Percentiles rank a stretch among this genome's conserved stretches.
phyloP scores from a whole-genome alignment of 2,888 invertebrate species.

The Toxonevra muliebris region DNA sequence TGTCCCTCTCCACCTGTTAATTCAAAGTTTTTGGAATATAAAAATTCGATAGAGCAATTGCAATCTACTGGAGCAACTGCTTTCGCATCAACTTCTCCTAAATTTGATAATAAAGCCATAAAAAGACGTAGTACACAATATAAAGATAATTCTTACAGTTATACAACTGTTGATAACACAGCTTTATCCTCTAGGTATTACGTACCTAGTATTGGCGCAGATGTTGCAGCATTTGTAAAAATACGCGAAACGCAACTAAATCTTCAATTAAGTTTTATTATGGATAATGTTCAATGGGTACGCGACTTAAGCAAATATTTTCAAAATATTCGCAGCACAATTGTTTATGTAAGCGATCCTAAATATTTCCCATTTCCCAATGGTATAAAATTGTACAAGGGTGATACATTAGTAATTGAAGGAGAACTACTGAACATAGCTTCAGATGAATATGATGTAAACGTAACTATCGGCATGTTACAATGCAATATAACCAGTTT shows the following conservation, averaged over 20 bases:
- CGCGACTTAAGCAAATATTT: conserved; percentile 88
- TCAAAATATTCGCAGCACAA: conserved; percentile 80
- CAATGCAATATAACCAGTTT: conserved; percentile 95
- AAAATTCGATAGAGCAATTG: conserved; percentile 46
- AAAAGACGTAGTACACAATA: conserved; percentile 43
- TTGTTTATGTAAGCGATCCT: conserved; percentile 92
- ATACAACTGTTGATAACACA: conserved; percentile 45
- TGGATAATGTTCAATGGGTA: conserved; percentile 94
- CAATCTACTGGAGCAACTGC: conserved; percentile 30
- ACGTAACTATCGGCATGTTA: conserved; percentile 89
- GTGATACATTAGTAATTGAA: conserved; percentile 94
- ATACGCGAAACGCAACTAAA: conserved; percentile 70
- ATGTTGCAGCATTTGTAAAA: conserved; percentile 62
- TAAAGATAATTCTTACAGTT: conserved; percentile 47
- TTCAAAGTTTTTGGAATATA: conserved; percentile 68
- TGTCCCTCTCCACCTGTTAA: conserved; percentile 93
- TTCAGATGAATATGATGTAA: conserved; percentile 91
- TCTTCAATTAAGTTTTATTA: conserved; percentile 87
- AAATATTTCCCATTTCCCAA: conserved; percentile 85
- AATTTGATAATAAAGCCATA: conserved; percentile 38
- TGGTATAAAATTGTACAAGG: conserved; percentile 87
- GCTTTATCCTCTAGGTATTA: conserved; percentile 34
- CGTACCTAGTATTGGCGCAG: conserved; percentile 31
- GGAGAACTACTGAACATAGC: conserved; percentile 94
- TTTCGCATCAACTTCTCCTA: conserved; percentile 34